phyloP scores from a whole-genome alignment of 2,888 invertebrate species.

The Cinara cedri region DNA sequence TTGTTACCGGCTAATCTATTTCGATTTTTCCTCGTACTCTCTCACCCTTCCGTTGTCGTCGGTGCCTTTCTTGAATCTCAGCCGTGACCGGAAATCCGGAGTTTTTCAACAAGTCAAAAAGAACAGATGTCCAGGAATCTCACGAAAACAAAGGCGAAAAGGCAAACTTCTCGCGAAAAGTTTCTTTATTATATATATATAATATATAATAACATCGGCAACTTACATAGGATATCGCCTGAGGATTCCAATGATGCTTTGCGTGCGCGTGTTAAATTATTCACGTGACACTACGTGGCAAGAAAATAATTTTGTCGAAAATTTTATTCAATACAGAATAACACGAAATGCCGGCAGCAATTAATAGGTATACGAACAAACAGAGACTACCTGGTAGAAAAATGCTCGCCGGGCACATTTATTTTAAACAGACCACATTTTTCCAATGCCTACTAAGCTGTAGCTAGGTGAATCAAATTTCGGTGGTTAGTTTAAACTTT shows the following conservation, averaged over 20 bases:
- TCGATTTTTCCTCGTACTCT: constrained; percentile 46
- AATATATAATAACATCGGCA: too few species aligned
- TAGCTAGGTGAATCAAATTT: too few species aligned
- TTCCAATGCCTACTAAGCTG: too few species aligned
- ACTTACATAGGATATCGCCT: neutral
- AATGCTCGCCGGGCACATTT: too few species aligned
- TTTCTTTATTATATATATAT: neutral
- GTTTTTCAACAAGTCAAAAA: constrained; percentile 53
- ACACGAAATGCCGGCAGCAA: too few species aligned
- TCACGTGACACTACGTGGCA: constrained; percentile 8
- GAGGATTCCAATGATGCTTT: constrained; percentile 1
- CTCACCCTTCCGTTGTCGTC: neutral
- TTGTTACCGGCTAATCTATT: constrained; percentile 48
- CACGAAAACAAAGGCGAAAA: constrained; percentile 37
- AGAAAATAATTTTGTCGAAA: neutral
- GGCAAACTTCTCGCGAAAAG: constrained; percentile 33
- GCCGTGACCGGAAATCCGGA: constrained; percentile 56
- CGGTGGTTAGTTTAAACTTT: too few species aligned
- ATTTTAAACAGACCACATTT: too few species aligned
- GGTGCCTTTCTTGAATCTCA: neutral
- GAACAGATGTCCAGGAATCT: constrained; percentile 47
- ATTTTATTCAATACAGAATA: too few species aligned
- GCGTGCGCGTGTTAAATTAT: constrained; percentile 23
- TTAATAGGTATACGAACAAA: too few species aligned
- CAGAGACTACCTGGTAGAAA: too few species aligned